Base-by-base conservation (phyloP, 2,113 vertebrate genomes). In the Onychostruthus taczanowskii region DNA sequence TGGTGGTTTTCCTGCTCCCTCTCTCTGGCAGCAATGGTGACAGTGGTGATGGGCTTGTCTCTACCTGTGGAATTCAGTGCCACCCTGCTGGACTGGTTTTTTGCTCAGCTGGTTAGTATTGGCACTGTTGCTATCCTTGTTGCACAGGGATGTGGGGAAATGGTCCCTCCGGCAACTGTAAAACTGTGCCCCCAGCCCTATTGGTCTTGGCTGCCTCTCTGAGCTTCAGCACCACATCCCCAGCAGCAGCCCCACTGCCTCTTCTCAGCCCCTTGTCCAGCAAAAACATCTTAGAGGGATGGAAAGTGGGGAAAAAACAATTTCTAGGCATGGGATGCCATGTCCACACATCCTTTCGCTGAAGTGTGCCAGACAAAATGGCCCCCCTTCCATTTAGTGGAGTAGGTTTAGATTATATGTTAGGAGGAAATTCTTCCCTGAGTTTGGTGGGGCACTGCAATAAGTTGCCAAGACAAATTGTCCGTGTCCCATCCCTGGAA, bases 111-210 rank as follows among this genome's bases (percentile, higher is more conserved):
- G 37, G 26, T 68, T 59, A 59, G 13, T 50, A 27, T 27, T 59
- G 72, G 13, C 17, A 21, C 11, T 15, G 31, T 59, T 76, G 16
- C 44, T 68, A 10, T 44, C 14, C 27, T 67, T 44, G 8, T n/a
- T 2, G 0, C 20, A 20, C 8, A 20, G 14, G 2, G 17, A 20
- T 76, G 9, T 50, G 27, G 22, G 11, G 27, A 68, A 61, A 52
- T 61, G 22, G 18, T 77, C 37, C 1, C 0, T 37, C 16, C 0
- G 0, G 33, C 33, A 27, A 27, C 14, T 27, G 53, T 22, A 61
- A 61, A 68, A 44, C 46, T 44, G 22, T 9, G 3, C 5, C 14
- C 18, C 46, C 11, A 77, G 15, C 26, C 13, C 44, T 14, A 14
- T 0, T 37, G 26, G 12, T 31, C 37, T 86, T 52, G 31, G 11